phyloP scores from a whole-genome alignment of 1,140 invertebrate species.

The Manduca sexta region DNA sequence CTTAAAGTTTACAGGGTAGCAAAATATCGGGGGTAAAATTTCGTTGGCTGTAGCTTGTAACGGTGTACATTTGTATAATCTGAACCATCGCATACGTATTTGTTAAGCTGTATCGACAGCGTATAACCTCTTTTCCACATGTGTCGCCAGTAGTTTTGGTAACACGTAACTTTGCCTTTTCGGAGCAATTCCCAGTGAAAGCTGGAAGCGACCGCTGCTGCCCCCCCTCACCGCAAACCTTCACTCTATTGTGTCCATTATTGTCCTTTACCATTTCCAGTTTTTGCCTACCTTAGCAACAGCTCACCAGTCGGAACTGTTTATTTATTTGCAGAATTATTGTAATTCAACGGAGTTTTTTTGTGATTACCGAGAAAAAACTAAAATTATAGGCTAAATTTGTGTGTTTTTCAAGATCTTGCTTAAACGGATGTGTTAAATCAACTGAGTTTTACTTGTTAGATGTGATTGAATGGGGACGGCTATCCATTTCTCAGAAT shows the following conservation, averaged over 20 bases:
- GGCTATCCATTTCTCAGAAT: conserved; percentile 46
- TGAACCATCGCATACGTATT: conserved; percentile 20
- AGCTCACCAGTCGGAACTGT: conserved; percentile 1
- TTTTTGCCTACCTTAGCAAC: conserved; percentile 23
- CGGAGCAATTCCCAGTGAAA: conserved; percentile 29
- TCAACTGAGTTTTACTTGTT: conserved; percentile 10
- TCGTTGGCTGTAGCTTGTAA: too few species aligned
- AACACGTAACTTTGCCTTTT: conserved; percentile 37
- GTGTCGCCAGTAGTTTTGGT: conserved; percentile 25
- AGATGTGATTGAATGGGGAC: conserved; percentile 36
- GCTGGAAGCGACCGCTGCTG: conserved; percentile 20
- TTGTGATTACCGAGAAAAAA: not conserved
- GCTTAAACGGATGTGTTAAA: not conserved
- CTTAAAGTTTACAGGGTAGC: too few species aligned
- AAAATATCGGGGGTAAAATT: too few species aligned
- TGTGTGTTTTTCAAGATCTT: not conserved
- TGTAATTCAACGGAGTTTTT: too few species aligned
- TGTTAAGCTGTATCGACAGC: conserved; percentile 15
- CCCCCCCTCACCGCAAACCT: conserved; percentile 31
- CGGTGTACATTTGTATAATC: too few species aligned
- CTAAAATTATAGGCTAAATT: too few species aligned
- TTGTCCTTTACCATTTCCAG: conserved; percentile 34
- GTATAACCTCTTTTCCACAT: conserved; percentile 24
- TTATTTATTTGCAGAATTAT: too few species aligned
- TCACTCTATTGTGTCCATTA: conserved; percentile 35